Base-by-base conservation (phyloP, 2,888 invertebrate genomes). In the Abrostola tripartita region DNA sequence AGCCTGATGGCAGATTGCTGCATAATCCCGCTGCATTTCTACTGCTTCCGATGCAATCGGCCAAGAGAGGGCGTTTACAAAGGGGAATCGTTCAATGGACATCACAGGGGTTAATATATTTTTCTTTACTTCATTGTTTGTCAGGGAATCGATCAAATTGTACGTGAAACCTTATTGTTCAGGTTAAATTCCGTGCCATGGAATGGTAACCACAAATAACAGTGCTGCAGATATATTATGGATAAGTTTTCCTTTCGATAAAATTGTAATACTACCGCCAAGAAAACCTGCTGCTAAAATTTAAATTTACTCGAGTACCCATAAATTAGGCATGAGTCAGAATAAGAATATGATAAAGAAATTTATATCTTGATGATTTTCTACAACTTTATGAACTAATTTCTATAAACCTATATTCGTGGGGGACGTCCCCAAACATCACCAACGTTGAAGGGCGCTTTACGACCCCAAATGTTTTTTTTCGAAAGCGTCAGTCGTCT, bases 21-120 rank as follows among this genome's bases (percentile, higher is more conserved):
- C 89, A 88, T 91, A 90, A 91, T 91, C 91, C 89, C 88, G 77
- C 76, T 90, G 92, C 93, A 92, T 90, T 94, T 92, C 88, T 92
- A 92, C 88, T 87, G 92, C 93, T 93, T 93, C 93, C 87, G 85
- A 89, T 86, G 88, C 86, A 83, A 86, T 88, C 83, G 78, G 68
- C 82, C 80, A 82, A 77, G 77, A 87, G 87, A 86, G 90, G 90
- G 90, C 85, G 88, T 85, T 74, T 65, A 53, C 60, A 50, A 59
- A 50, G 69, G 74, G 79, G 78, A 47, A 59, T 65, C 61, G 61
- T 38, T 66, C 61, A 69, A 77, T 85, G 81, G 82, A 83, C 87
- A 84, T 83, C 84, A 85, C 83, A 73, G 75, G 79, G 81, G 83
- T 88, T 86, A 88, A 89, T 90, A 82, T 84, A 87, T 87, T 87